These are phyloP conservation scores for Caenorhabditis sinica DNA, from an alignment of 2,888 invertebrate genomes.

Conservation along the genomic window DNA sequence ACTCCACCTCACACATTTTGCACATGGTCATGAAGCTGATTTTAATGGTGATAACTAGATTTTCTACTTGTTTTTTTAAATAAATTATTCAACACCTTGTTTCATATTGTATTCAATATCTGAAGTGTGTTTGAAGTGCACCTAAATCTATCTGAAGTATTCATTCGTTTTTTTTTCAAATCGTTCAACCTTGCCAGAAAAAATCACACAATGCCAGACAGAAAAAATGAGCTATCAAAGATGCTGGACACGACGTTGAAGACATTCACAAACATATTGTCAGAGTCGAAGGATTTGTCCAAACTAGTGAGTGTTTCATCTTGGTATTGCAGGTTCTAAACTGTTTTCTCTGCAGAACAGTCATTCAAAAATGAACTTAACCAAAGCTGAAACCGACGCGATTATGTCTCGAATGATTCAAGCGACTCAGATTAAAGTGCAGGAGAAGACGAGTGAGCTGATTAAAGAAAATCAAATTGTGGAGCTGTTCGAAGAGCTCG, in stretches of 20 bases:
- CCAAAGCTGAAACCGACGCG: neutral
- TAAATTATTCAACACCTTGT: neutral
- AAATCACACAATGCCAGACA: neutral
- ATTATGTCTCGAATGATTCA: slow-evolving; percentile 41
- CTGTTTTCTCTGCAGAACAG: slow-evolving; percentile 20
- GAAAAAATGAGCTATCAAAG: slow-evolving; percentile 16
- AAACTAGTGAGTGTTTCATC: slow-evolving; percentile 38
- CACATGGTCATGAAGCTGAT: slow-evolving; percentile 13
- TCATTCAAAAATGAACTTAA: slow-evolving; percentile 32
- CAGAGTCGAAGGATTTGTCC: slow-evolving; percentile 33
- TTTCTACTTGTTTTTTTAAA: neutral
- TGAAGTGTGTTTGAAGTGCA: neutral
- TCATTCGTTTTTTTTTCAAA: neutral
- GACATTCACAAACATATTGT: slow-evolving; percentile 13
- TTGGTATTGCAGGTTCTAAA: neutral
- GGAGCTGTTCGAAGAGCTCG: slow-evolving; percentile 46
- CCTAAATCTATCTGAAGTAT: neutral
- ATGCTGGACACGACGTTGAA: slow-evolving; percentile 38
- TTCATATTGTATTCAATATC: neutral
- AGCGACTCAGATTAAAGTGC: neutral
- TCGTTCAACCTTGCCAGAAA: neutral
- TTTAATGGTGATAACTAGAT: neutral
- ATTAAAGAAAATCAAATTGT: slow-evolving; percentile 30
- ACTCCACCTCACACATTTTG: slow-evolving; percentile 54
- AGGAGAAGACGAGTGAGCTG: slow-evolving; percentile 16